A percentile compares a stretch with the other conserved stretches of the same genome.
phyloP scores from a whole-genome alignment of 2,797 vertebrate genomes.

The Manis crassicaudata region DNA sequence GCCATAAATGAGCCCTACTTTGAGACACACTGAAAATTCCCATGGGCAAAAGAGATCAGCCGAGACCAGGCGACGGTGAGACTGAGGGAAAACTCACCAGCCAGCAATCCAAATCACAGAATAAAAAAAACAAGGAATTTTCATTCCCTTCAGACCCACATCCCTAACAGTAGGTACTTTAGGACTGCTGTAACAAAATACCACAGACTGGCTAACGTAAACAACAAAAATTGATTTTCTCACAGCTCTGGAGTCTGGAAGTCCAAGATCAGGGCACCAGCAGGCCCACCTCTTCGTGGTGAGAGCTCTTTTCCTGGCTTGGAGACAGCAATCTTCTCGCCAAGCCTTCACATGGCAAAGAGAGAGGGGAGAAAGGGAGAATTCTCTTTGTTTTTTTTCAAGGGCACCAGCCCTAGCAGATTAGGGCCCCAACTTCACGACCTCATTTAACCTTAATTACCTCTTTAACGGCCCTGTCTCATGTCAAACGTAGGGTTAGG shows the following conservation, averaged over 20 bases:
- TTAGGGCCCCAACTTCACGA: background rate
- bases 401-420: background rate
- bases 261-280: background rate
- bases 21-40: background rate
- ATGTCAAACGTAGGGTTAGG: background rate
- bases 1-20: background rate
- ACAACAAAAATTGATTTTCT: background rate
- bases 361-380: background rate
- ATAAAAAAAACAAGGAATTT: background rate
- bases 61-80: background rate
- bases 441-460: background rate
- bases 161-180: background rate
- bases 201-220: background rate
- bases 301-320: background rate
- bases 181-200: background rate
- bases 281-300: background rate
- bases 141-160: background rate
- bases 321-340: background rate
- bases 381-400: background rate
- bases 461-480: background rate
- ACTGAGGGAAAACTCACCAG: background rate
- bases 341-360: background rate
- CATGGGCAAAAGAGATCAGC: background rate
- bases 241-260: background rate
- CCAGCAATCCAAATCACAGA: background rate